Percentiles rank a stretch among this genome's conserved stretches.
Conservation (phyloP, 2,888 invertebrate species). For the Dasysyrphus albostriatus region DNA sequence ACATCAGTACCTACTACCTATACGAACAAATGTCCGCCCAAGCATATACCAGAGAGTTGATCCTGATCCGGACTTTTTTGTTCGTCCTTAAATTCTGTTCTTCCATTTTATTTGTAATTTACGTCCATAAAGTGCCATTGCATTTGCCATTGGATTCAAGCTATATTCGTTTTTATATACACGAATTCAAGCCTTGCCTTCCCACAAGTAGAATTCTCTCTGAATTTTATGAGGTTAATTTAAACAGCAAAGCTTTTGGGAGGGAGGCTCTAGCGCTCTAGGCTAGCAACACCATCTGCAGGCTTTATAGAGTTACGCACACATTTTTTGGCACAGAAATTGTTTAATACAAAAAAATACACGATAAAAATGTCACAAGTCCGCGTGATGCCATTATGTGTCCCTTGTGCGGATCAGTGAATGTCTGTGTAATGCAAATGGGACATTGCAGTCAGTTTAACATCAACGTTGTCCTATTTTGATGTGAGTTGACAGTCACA, state of each 20-base stretch:
- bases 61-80: constrained; percentile 34
- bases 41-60: constrained; percentile 23
- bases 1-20: constrained; percentile 22
- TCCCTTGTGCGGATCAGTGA: constrained; percentile 52
- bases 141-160: constrained; percentile 10
- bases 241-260: constrained; percentile 32
- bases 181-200: background rate
- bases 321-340: constrained; percentile 41
- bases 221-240: constrained; percentile 62
- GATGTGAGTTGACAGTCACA: constrained; percentile 16
- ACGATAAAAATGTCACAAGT: constrained; percentile 48
- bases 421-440: constrained; percentile 58
- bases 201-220: constrained; percentile 46
- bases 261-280: constrained; percentile 3
- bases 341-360: constrained; percentile 19
- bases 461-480: constrained; percentile 15
- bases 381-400: constrained; percentile 36
- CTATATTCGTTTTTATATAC: constrained; percentile 4
- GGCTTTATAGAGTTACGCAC: constrained; percentile 30
- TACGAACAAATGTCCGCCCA: background rate
- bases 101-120: constrained; percentile 52
- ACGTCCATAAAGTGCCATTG: constrained; percentile 29
- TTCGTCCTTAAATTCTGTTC: constrained; percentile 10
- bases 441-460: constrained; percentile 43
- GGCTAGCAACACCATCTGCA: constrained; percentile 34